Evolutionary conservation across 2,797 vertebrate genomes (phyloP).

Genomic region (Kryptopterus vitreolus): DNA sequence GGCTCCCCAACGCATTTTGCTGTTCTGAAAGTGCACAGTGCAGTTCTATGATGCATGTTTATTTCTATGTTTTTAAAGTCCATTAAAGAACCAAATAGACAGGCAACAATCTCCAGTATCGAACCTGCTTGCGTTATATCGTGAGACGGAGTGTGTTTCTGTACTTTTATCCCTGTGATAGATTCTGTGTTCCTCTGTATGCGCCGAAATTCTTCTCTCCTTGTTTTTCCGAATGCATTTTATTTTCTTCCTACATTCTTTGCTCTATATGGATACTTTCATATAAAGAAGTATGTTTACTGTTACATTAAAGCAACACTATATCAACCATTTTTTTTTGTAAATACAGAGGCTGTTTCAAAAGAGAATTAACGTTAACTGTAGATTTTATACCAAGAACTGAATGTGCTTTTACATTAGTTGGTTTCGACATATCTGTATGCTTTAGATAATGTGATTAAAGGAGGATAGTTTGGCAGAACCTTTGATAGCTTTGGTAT

Average conservation of each 20-base stretch:
- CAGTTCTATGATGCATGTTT: slow-evolving; percentile 73
- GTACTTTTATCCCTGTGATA: slow-evolving; percentile 71
- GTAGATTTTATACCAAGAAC: slow-evolving; percentile 82
- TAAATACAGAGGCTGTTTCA: slow-evolving; percentile 71
- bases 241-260: slow-evolving; percentile 44
- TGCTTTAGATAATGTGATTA: slow-evolving; percentile 64
- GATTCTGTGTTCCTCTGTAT: slow-evolving; percentile 64
- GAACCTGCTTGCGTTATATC: slow-evolving; percentile 64
- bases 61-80: slow-evolving; percentile 61
- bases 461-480: slow-evolving; percentile 62
- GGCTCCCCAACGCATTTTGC: slow-evolving; percentile 41
- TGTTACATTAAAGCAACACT: slow-evolving; percentile 49
- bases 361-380: slow-evolving; percentile 70
- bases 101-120: slow-evolving; percentile 64
- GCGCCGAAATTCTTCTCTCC: slow-evolving; percentile 57
- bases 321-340: slow-evolving; percentile 62
- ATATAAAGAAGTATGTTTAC: slow-evolving; percentile 66
- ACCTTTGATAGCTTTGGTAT: slow-evolving; percentile 73
- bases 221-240: slow-evolving; percentile 32
- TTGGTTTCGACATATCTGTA: slow-evolving; percentile 67
- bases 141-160: slow-evolving; percentile 70
- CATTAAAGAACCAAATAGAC: slow-evolving; percentile 54
- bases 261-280: slow-evolving; percentile 54
- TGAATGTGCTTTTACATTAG: slow-evolving; percentile 80
- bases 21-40: slow-evolving; percentile 69